These are phyloP conservation scores for Imbricaverruca yamaguchii DNA, from an alignment of 2,888 invertebrate genomes.

Conservation along the genomic window DNA sequence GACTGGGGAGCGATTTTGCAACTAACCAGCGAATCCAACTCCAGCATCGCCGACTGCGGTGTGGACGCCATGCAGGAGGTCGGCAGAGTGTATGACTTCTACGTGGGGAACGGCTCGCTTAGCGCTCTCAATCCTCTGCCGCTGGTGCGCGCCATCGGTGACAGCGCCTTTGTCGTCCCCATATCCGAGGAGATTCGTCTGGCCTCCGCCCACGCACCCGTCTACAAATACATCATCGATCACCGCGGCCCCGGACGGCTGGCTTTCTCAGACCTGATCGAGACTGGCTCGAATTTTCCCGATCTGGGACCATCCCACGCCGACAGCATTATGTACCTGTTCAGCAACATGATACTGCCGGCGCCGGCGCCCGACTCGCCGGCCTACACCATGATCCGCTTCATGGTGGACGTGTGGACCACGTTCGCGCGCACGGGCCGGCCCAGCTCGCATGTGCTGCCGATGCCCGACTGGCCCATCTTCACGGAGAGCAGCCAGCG, in stretches of 20 bases:
- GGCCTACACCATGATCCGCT: background rate
- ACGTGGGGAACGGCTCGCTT: no score
- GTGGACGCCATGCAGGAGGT: background rate
- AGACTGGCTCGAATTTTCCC: background rate
- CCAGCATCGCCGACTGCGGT: background rate
- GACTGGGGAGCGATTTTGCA: background rate
- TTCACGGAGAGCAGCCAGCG: background rate
- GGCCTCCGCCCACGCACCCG: background rate
- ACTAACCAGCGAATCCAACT: background rate
- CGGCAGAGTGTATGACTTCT: background rate
- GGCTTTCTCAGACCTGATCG: no score
- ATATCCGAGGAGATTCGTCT: background rate
- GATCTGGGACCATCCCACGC: background rate
- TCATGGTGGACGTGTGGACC: background rate
- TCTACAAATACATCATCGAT: constrained; percentile 1
- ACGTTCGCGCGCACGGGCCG: constrained; percentile 7
- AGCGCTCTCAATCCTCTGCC: background rate
- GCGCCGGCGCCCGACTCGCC: background rate
- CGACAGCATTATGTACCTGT: background rate
- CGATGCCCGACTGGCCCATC: background rate
- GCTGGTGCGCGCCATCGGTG: background rate
- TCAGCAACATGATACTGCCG: background rate
- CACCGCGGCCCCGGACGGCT: background rate
- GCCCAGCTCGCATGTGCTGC: background rate
- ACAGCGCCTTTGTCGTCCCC: background rate